phyloP scores from a whole-genome alignment of 2,888 invertebrate genomes.

The Pseudoips prasinana region DNA sequence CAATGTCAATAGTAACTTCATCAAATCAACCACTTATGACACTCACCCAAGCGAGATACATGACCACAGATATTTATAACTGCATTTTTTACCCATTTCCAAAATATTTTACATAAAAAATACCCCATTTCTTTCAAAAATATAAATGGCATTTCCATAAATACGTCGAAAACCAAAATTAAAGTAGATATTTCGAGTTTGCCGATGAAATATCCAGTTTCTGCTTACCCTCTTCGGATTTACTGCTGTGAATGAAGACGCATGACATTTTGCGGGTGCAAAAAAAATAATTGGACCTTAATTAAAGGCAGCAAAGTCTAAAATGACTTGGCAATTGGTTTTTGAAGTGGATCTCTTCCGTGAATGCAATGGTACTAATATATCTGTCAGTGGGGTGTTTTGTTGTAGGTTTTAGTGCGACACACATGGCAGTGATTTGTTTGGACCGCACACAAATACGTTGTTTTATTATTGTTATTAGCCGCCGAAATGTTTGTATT shows the following conservation, averaged over 20 bases:
- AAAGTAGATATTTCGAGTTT: constrained; percentile 33
- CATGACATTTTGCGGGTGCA: constrained; percentile 9
- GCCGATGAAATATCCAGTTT: constrained; percentile 30
- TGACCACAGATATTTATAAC: constrained; percentile 13
- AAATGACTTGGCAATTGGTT: constrained; percentile 20
- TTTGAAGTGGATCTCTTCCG: constrained; percentile 22
- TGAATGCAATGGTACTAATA: constrained; percentile 62
- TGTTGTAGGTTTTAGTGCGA: constrained; percentile 59
- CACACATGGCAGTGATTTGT: constrained; percentile 71
- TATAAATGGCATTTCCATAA: constrained; percentile 29
- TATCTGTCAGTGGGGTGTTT: constrained; percentile 76
- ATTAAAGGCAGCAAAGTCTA: constrained; percentile 28
- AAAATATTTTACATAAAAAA: constrained; percentile 10
- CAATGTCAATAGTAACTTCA: constrained; percentile 7
- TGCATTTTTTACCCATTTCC: constrained; percentile 5
- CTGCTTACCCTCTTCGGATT: constrained; percentile 29
- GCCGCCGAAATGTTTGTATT: constrained; percentile 69
- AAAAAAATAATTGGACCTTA: constrained; percentile 15
- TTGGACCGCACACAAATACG: constrained; percentile 61
- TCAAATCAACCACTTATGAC: constrained; percentile 14
- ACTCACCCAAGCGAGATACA: constrained; percentile 9
- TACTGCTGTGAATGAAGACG: constrained; percentile 33
- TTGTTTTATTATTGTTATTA: constrained; percentile 61
- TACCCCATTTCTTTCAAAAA: constrained; percentile 9
- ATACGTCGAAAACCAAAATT: constrained; percentile 35